phyloP scores from a whole-genome alignment of 2,888 invertebrate species.

The Cataglyphis rosenhaueri region DNA sequence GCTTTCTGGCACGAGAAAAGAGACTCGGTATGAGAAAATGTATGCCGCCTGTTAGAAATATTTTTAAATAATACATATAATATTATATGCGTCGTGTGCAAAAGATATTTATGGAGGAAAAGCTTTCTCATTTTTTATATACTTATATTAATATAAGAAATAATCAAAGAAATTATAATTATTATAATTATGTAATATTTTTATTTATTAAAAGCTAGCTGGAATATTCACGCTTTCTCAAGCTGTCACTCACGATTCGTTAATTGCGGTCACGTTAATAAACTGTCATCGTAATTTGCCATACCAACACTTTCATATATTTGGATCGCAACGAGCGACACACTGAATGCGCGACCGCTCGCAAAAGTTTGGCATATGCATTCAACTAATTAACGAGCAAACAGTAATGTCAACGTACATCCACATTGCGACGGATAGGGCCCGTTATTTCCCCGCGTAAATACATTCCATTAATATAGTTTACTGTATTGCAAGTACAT shows the following conservation, averaged over 20 bases:
- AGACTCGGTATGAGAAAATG: slow-evolving; percentile 30
- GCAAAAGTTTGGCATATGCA: slow-evolving; percentile 29
- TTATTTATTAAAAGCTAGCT: background rate
- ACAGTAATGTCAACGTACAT: slow-evolving; percentile 36
- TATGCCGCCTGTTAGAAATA: slow-evolving; percentile 7
- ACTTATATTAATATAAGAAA: background rate
- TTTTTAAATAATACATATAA: background rate
- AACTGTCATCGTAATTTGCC: slow-evolving; percentile 34
- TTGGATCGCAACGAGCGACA: background rate
- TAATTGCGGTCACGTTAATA: slow-evolving; percentile 30
- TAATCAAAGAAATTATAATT: background rate
- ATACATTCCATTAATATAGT: slow-evolving; percentile 43
- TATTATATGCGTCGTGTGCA: background rate
- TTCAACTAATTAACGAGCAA: slow-evolving; percentile 47
- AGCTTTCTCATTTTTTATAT: background rate
- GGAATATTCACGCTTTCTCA: background rate
- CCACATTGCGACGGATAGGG: background rate
- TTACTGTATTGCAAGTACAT: background rate
- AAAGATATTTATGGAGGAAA: background rate
- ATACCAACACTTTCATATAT: slow-evolving; percentile 9
- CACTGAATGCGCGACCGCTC: slow-evolving; percentile 8
- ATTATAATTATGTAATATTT: background rate
- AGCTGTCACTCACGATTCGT: slow-evolving; percentile 10
- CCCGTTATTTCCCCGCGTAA: slow-evolving; percentile 11
- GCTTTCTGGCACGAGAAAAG: slow-evolving; percentile 30